A percentile compares a stretch with the other conserved stretches of the same genome.
Evolutionary conservation across 2,797 vertebrate species (phyloP).

Genomic region (Sebastes paucispinis): DNA sequence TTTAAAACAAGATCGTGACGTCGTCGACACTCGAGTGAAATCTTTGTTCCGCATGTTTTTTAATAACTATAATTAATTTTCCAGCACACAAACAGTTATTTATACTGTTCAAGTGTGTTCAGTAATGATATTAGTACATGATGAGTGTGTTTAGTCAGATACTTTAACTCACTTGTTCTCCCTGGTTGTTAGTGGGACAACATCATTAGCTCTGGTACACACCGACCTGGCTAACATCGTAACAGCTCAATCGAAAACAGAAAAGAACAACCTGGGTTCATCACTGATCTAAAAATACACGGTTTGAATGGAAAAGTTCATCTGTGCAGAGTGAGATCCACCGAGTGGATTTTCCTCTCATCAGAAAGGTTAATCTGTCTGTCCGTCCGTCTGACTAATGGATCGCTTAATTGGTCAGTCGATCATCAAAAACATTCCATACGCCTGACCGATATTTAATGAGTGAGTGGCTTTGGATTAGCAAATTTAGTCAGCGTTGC

Average conservation of each 20-base stretch:
- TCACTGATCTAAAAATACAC: conserved; percentile 39
- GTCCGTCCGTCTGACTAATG: not conserved
- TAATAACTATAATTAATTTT: not conserved
- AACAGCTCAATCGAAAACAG: conserved; percentile 15
- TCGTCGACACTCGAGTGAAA: not conserved
- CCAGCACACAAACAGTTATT: not conserved
- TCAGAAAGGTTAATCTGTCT: not conserved
- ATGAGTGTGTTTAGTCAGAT: not conserved
- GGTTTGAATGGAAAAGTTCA: conserved; percentile 21
- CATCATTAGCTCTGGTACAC: not conserved
- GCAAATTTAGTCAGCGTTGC: not conserved
- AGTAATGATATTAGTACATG: not conserved
- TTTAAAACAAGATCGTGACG: not conserved
- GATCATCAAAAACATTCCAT: not conserved
- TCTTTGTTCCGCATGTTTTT: not conserved
- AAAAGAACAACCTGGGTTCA: conserved; percentile 16
- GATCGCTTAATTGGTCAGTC: not conserved
- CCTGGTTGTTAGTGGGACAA: not conserved
- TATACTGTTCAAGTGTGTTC: not conserved
- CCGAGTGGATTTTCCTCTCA: conserved; percentile 2
- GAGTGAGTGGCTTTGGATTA: not conserved
- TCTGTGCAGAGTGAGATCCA: not conserved
- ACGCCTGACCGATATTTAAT: not conserved
- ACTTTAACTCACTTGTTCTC: not conserved
- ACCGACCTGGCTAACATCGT: not conserved